Base-by-base conservation (phyloP, 1,140 invertebrate species). In the Diabrotica undecimpunctata region DNA sequence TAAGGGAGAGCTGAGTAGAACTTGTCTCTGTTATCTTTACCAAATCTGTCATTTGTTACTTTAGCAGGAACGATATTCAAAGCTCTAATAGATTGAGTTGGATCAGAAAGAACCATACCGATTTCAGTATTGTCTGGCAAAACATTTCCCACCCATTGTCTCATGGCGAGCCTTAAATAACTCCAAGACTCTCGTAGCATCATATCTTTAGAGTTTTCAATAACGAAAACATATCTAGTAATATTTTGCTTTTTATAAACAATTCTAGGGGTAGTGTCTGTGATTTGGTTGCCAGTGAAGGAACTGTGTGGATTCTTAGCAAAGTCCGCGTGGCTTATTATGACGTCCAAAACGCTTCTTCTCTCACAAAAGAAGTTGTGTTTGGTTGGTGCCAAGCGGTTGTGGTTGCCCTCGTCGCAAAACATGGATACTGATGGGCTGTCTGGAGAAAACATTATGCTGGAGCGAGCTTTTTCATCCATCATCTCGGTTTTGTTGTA, bases 291-390 rank as follows among this genome's bases (percentile, higher is more conserved):
- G 39, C 64, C 64, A 62, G 70, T 67, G 12, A 70, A 64, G 41
- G 62, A 65, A 37, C 72, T 70, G n/a, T 56, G 70, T 0, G 55
- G 61, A 10, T 62, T 59, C 6, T 62, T 70, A 0, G 41, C n/a
- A 10, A 88, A 88, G 70, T 90, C 88, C 5, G 71, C 37, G 75
- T 89, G 86, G 63, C 79, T 78, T 12, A 80, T 72, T 62, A 89
- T 86, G 41, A 89, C 82, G 64, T 88, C 86, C 75, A 84, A 81
- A 5, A 84, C 82, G 69, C 85, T 87, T 46, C 81, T 78, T 51
- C 84, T 80, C 56, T 83, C 75, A 72, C 88, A 90, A 11, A 88
- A 78, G 12, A 83, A 78, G 77, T 90, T 90, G 41, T 90, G 88
- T 73, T 87, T 87, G n/a, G 86, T 89, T 0, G 87, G 87, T 0